Evolutionary conservation across 2,888 invertebrate species (phyloP), one percentile per base, ranked within the genome.

Genomic region (Calliopum simillimum): DNA sequence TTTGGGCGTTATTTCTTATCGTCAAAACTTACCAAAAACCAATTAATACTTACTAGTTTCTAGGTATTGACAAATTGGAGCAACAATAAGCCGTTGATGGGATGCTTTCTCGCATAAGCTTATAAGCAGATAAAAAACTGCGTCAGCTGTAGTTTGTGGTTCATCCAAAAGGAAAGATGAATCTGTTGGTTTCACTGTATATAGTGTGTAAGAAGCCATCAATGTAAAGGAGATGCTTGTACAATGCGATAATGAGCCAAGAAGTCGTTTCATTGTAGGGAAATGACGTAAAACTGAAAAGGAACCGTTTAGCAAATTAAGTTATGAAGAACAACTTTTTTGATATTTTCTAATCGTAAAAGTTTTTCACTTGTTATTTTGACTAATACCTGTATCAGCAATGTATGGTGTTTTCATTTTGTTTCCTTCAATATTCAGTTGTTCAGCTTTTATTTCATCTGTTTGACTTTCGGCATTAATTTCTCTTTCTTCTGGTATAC

Each of bases 391-490:
- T 71, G 91, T 90, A 82, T 94, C 94, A 0, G 94, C 93, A 66
- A 94, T 89, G 82, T 92, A 93, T 11, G 92, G 92, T 66, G 90
- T 87, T 67, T 88, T 86, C 16, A 88, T 87, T 63, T 88, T 87
- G 76, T 89, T 83, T 16, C 82, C 82, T 59, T 82, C 83, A 47
- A 82, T 88, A 72, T 88, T 88, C 44, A 88, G 87, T 79, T 90
- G 90, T 77, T 90, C 91, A 0, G 93, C 94, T 88, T 95, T 95
- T 82, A 92, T 93, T 85, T 96, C 95, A 82, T 96, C 95, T 0
- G 95, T 96, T 87, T 94, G 94, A 25, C 87, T 85, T 62, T 89
- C 88, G 75, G 79, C 85, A 1, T 81, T 87, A 1, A 84, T 81
- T 74, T 82, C 88, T 79, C 74, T 87, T 81, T 79, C 88, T 82